Evolutionary conservation across 2,888 invertebrate species (phyloP), one percentile per base, ranked within the genome.

Genomic region (Athripsodes cinereus): DNA sequence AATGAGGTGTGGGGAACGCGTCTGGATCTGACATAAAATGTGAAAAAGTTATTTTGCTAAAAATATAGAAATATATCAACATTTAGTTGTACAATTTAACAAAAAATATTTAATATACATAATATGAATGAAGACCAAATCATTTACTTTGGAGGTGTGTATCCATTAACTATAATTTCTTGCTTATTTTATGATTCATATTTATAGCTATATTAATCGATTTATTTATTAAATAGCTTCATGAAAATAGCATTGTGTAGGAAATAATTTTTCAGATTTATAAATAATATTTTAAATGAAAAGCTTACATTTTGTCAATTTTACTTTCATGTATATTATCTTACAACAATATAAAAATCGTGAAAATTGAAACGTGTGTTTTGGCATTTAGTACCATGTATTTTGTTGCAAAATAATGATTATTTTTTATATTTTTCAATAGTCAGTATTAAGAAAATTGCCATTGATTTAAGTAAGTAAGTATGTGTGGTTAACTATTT

Each of bases 121-220:
- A 84, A 83, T 89, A 90, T 91, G 91, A 90, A 91, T 91, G 90
- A 88, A 86, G 90, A 84, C 88, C 83, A 89, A 88, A 80, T 87
- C 84, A 82, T 82, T 88, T 76, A 85, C 88, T 75, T 81, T 88
- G 79, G 87, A 90, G 88, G 91, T 90, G 81, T 82, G 81, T 67
- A 73, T 66, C n/a, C 2, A 40, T 8, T 40, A 13, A 8, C 13
- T 40, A 8, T 8, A 13, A n/a, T n/a, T n/a, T n/a, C n/a, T n/a
- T n/a, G n/a, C n/a, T n/a, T n/a, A n/a, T n/a, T 13, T 40, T 3
- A 40, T 8, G 2, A 16, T 40, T 40, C 3, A 3, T 8, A 8
- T 40, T 40, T 8, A 8, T 40, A 13, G 5, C 13, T 13, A 40
- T 40, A 8, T 40, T 13, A 13, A 8, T 40, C 13, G 40, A 40